These are phyloP conservation scores for Oreochromis grahami DNA, from an alignment of 2,797 vertebrate species.

Conservation along the genomic window DNA sequence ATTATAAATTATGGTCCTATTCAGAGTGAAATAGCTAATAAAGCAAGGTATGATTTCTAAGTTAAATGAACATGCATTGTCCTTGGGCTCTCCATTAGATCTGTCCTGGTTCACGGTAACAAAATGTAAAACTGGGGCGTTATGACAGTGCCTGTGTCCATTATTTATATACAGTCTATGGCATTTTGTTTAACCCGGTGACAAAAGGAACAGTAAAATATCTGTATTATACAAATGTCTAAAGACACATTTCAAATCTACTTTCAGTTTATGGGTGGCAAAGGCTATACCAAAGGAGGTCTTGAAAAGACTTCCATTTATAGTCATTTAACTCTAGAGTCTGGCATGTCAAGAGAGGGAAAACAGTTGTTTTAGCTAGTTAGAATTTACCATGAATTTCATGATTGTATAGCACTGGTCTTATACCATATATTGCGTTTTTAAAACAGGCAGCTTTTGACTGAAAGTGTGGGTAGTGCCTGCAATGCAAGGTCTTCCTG, in stretches of 20 bases:
- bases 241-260: background rate
- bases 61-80: background rate
- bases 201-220: background rate
- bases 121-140: background rate
- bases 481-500: background rate
- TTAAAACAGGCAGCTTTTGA: background rate
- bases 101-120: background rate
- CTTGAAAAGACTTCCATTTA: background rate
- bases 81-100: fast-evolving
- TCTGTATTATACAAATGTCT: background rate
- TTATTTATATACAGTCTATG: background rate
- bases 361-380: fast-evolving
- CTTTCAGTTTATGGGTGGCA: background rate
- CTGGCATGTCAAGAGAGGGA: background rate
- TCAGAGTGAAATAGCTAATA: background rate
- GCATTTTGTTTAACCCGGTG: background rate
- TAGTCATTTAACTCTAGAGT: background rate
- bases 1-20: background rate
- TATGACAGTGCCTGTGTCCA: background rate
- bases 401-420: background rate
- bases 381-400: background rate
- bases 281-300: background rate
- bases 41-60: background rate
- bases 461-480: background rate
- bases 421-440: background rate